Evolutionary conservation across 2,113 vertebrate species (phyloP).

Genomic region (Psilopsiagon aurifrons): DNA sequence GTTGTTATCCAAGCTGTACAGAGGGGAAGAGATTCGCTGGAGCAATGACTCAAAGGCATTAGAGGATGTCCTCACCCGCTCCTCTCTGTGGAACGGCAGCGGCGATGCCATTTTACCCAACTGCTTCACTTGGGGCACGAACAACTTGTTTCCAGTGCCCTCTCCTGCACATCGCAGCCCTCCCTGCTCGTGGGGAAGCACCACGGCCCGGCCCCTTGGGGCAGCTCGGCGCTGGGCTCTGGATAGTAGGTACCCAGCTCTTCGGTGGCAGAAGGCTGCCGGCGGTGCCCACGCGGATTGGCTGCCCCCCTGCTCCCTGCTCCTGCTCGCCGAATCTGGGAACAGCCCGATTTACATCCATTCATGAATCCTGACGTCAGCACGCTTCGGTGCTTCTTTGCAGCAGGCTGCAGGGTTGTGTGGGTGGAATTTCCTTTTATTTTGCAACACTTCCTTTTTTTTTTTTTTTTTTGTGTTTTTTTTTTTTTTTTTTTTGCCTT

Average conservation of each 20-base stretch:
- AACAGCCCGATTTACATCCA: slow-evolving; percentile 76
- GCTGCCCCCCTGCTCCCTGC: slow-evolving; percentile 11
- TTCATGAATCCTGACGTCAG: slow-evolving; percentile 87
- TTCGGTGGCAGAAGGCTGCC: slow-evolving; percentile 47
- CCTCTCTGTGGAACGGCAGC: neutral
- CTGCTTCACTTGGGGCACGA: neutral
- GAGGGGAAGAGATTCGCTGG: neutral
- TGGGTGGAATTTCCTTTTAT: slow-evolving; percentile 77
- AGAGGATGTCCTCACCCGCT: neutral
- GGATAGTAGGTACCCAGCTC: slow-evolving; percentile 54
- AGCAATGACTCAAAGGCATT: neutral
- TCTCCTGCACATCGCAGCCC: neutral
- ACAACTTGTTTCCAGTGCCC: neutral
- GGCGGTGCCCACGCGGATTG: slow-evolving; percentile 52
- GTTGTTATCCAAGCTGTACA: neutral
- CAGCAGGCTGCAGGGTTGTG: slow-evolving; percentile 74
- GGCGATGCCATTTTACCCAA: neutral
- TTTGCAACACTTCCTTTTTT: slow-evolving; percentile 64
- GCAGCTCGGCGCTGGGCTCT: slow-evolving; percentile 10
- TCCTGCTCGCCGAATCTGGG: slow-evolving; percentile 59
- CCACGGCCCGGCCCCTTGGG: neutral
- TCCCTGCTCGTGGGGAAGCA: neutral
- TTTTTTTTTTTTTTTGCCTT: slow-evolving; percentile 33
- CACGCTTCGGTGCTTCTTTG: slow-evolving; percentile 70
- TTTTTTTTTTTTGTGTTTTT: neutral